Base-by-base conservation (phyloP, 2,113 vertebrate genomes). In the Anguilla japonica region DNA sequence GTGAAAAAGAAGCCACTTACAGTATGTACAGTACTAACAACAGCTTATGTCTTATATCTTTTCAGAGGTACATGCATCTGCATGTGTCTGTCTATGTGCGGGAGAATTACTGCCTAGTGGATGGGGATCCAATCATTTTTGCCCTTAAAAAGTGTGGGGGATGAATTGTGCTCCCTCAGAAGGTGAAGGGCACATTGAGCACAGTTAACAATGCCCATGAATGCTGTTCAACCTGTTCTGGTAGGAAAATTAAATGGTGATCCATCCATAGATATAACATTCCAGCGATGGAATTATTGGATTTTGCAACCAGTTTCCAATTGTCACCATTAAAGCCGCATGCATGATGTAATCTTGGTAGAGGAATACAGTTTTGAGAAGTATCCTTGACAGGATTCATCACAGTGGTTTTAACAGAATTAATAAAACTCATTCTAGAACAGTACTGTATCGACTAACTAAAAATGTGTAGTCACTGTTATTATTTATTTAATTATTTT, bases 401-500 rank as follows among this genome's bases (percentile, higher is more conserved):
- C 5, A 11, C 13, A 53, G 50, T 53, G 50, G 50, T 46, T 46
- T 6, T 46, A 46, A 46, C 26, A 75, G 67, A 75, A n/a, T n/a
- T 5, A 18, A 75, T n/a, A 46, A 46, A 6, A 46, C 43, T n/a
- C 26, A 22, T 75, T 6, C n/a, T 5, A n/a, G 29, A 75, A n/a
- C 26, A n/a, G 22, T 22, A n/a, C 3, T 11, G 11, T 53, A 53
- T 53, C 50, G 26, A 71, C 11, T 3, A 71, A 26, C 5, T 26
- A 71, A 29, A 6, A 71, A 22, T n/a, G 7, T 81, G 78, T 81
- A 39, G 56, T 79, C 95, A 96, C 89, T 94, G 93, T 89, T 93
- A 93, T 56, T 67, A 41, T 41, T 56, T 46, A 46, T 46, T 46
- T 46, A 46, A 6, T 46, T 46, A 46, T 46, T 46, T 46, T 46